Evolutionary conservation across 1,140 invertebrate genomes (phyloP).

Genomic region (Druon quercuslanigerum): DNA sequence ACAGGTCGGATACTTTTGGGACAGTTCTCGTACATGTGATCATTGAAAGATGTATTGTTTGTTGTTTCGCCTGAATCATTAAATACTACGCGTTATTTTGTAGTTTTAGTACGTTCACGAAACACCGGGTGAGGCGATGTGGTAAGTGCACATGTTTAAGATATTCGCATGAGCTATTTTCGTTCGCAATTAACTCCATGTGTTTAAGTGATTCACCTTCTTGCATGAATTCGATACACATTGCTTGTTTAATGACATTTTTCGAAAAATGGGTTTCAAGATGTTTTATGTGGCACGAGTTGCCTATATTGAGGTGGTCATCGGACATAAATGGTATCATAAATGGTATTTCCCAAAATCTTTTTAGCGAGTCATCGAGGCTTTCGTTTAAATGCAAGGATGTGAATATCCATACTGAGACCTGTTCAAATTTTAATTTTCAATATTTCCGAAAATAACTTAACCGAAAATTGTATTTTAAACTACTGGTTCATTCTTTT

Average conservation of each 20-base stretch:
- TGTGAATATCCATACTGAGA: not conserved
- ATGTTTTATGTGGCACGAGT: not conserved
- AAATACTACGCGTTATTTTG: constrained; percentile 64
- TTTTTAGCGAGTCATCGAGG: constrained; percentile 36
- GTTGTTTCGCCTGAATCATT: constrained; percentile 58
- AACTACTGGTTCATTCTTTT: not conserved
- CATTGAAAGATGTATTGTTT: constrained; percentile 58
- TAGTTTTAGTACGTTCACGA: constrained; percentile 48
- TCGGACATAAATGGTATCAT: constrained; percentile 31
- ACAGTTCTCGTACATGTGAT: too few relatives aligned
- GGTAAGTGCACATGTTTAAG: not conserved
- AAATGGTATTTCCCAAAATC: constrained; percentile 60
- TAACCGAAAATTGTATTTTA: constrained; percentile 22
- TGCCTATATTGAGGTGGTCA: not conserved
- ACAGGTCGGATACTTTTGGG: too few relatives aligned
- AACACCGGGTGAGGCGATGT: constrained; percentile 59
- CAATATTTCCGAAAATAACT: constrained; percentile 35
- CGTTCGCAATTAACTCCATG: constrained; percentile 26
- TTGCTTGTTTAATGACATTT: not conserved
- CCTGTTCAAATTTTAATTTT: not conserved
- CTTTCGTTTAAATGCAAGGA: constrained; percentile 5
- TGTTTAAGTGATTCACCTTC: constrained; percentile 33
- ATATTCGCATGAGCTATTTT: not conserved
- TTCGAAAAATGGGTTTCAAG: not conserved
- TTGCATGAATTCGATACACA: constrained; percentile 1